Evolutionary conservation across 2,113 vertebrate genomes (phyloP).

Genomic region (Stictonetta naevosa): DNA sequence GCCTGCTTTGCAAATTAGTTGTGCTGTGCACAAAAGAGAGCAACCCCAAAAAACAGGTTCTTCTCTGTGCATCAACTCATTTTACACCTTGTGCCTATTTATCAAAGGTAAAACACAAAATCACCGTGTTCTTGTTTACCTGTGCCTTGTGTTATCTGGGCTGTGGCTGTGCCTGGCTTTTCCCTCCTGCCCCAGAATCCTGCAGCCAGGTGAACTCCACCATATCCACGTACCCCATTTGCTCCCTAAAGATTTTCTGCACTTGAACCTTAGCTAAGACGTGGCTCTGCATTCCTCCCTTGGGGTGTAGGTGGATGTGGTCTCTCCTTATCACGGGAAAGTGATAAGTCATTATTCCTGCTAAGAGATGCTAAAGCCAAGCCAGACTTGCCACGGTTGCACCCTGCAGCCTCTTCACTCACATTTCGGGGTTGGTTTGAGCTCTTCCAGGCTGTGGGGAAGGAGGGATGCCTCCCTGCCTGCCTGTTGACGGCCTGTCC

Average conservation of each 20-base stretch:
- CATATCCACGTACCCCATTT: background rate
- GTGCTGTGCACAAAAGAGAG: background rate
- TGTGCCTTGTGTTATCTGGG: background rate
- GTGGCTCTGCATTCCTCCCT: background rate
- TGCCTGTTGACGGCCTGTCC: background rate
- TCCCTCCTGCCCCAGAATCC: background rate
- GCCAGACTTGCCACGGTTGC: background rate
- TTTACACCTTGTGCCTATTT: background rate
- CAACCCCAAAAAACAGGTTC: background rate
- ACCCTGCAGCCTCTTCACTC: background rate
- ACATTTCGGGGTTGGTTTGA: background rate
- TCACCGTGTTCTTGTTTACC: background rate
- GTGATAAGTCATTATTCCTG: background rate
- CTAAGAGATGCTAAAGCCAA: background rate
- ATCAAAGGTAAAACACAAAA: background rate
- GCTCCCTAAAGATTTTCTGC: background rate
- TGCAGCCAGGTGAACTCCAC: background rate
- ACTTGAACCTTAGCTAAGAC: background rate
- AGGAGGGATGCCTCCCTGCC: background rate
- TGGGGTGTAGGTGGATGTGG: background rate
- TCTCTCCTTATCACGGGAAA: background rate
- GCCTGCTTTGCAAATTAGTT: background rate
- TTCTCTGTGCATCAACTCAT: background rate
- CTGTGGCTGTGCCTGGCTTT: background rate
- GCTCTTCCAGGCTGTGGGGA: fast-evolving